Base-by-base conservation (phyloP, 1,140 invertebrate species). In the Babylonia areolata region DNA sequence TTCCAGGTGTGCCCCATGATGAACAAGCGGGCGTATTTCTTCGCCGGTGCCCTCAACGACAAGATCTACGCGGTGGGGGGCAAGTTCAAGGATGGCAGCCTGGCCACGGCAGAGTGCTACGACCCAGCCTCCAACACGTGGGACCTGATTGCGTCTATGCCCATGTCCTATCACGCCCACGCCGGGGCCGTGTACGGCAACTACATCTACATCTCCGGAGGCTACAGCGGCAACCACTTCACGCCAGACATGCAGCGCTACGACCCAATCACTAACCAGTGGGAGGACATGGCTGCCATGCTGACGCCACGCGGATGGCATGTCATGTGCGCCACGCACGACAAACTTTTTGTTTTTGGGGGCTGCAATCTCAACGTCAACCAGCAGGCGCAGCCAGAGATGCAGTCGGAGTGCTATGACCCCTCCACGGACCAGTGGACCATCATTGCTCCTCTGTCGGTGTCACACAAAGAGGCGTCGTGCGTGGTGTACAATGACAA, bases 321-420 rank as follows among this genome's bases (percentile, higher is more conserved):
- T 85, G 94, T 94, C 12, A 94, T 94, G 94, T 94, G 94, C 87
- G 90, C 91, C 28, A 90, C 92, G 0, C 95, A 96, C 87, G 96
- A 97, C 92, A 96, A 96, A 91, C 93, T 97, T 2, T 97, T 96
- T 92, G 96, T 97, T 31, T 96, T 97, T 85, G 97, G 97, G 39
- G 95, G 95, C 3, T 97, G 97, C 86, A 94, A 93, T 86, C 89
- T 94, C 35, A 94, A 94, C 88, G 92, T 92, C 82, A 97, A 97
- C 90, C 96, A 97, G 92, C 96, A 97, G 87, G 96, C 96, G 37
- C 94, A 97, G 86, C 95, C 96, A 84, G 95, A 92, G 87, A 95
- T 95, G 96, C 97, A 95, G 96, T 96, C 96, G 84, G 96, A 97
- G 92, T 95, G 95, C 83, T 97, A 97, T 90, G 95, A 97, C 92